Conservation (phyloP, 1,140 invertebrate species). For the Bradysia coprophila region DNA sequence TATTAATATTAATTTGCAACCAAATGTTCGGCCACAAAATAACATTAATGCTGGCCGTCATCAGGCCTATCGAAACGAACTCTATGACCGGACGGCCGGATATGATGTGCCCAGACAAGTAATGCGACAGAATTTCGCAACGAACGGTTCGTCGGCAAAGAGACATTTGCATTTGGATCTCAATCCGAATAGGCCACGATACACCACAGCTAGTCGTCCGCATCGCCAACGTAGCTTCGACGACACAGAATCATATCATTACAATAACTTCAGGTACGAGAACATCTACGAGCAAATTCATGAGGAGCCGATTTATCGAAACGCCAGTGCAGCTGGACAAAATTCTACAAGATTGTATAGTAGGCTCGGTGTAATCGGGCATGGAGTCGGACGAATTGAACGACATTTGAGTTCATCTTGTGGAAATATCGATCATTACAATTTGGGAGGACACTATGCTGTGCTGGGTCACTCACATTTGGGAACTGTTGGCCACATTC, state of each 20-base stretch:
- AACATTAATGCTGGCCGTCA: slow-evolving; percentile 2
- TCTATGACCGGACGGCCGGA: slow-evolving; percentile 20
- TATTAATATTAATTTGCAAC: slow-evolving; percentile 11
- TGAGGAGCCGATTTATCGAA: slow-evolving; percentile 24
- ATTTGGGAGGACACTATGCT: slow-evolving; percentile 21
- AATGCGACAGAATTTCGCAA: slow-evolving; percentile 17
- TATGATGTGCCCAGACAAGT: slow-evolving; percentile 20
- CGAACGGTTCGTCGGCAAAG: not conserved
- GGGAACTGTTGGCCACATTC: slow-evolving; percentile 21
- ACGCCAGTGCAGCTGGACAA: slow-evolving; percentile 11
- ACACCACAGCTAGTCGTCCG: not conserved
- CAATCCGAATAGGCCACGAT: slow-evolving; percentile 3
- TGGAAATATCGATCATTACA: slow-evolving; percentile 32
- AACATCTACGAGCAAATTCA: slow-evolving; percentile 31
- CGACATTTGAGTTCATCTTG: slow-evolving; percentile 33
- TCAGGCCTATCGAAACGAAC: slow-evolving; percentile 16
- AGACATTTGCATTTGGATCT: slow-evolving; percentile 22
- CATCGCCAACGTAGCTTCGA: slow-evolving; percentile 19
- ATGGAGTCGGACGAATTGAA: slow-evolving; percentile 34
- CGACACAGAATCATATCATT: slow-evolving; percentile 22
- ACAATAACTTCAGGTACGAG: slow-evolving; percentile 15
- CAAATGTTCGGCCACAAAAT: not conserved
- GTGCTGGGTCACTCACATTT: slow-evolving; percentile 22
- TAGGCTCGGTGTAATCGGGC: slow-evolving; percentile 29
- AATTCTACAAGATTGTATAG: slow-evolving; percentile 29